These are phyloP conservation scores for Drosophila kepulauana DNA, from an alignment of 1,140 invertebrate genomes.

Conservation along the genomic window DNA sequence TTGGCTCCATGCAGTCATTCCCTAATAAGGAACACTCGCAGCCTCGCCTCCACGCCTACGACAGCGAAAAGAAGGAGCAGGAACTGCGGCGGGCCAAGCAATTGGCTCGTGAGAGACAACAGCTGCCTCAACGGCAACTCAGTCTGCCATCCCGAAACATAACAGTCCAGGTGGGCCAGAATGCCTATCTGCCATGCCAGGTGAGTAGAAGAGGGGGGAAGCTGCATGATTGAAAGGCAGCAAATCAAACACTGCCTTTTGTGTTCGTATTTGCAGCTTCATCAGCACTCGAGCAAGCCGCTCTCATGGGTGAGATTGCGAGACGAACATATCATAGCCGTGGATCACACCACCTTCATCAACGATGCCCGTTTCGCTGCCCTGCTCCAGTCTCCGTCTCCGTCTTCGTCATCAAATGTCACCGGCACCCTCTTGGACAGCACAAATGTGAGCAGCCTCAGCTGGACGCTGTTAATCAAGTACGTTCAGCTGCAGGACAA, in stretches of 20 bases:
- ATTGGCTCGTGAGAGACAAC: conserved; percentile 65
- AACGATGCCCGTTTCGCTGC: conserved; percentile 94
- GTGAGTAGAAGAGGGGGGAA: conserved; percentile 85
- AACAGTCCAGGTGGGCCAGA: conserved; percentile 92
- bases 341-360: conserved; percentile 93
- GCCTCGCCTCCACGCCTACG: conserved; percentile 68
- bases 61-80: conserved; percentile 70
- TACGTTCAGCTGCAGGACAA: conserved; percentile 87
- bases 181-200: conserved; percentile 94
- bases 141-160: conserved; percentile 87
- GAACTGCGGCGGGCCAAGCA: conserved; percentile 68
- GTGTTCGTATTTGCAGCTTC: conserved; percentile 80
- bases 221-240: conserved; percentile 57
- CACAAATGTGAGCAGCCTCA: conserved; percentile 88
- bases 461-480: conserved; percentile 95
- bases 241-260: conserved; percentile 19
- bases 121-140: conserved; percentile 54
- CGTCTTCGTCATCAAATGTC: conserved; percentile 17
- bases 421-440: conserved; percentile 4
- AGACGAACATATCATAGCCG: conserved; percentile 95
- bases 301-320: conserved; percentile 95
- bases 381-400: conserved; percentile 88
- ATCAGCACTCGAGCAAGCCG: conserved; percentile 89
- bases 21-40: conserved; percentile 39
- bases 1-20: conserved; percentile 1